Evolutionary conservation across 2,113 vertebrate species (phyloP), one percentile per base, ranked within the genome.

Genomic region (Plotosus lineatus): DNA sequence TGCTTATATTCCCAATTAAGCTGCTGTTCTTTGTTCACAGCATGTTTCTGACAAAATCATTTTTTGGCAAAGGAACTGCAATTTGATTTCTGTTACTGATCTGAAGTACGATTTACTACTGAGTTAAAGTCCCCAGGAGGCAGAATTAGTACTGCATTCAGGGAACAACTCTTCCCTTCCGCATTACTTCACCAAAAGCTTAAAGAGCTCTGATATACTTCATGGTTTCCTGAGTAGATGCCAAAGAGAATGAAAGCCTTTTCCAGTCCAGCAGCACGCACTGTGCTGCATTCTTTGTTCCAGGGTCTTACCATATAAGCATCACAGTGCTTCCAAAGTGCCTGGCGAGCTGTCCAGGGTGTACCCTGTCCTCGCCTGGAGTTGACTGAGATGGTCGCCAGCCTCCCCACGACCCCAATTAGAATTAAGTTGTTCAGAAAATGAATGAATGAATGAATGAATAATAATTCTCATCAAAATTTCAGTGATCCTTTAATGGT

Each of bases 131-230:
- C 6, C 53, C 26, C 2, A 66, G n/a, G 56, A 73, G 38, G 4
- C 11, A 73, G 48, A 48, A 53, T 72, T 78, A 58, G 17, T 46
- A 46, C 71, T 6, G 3, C n/a, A 36, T 58, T 71, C 53, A 58
- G 28, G 33, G 19, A 65, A 44, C n/a, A 86, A 38, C 51, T 77
- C 44, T 58, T 40, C 15, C 58, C 53, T 40, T 48, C 12, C 38
- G 61, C 15, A 19, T 84, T 69, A 75, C 36, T 33, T 46, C 48
- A 69, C 36, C 46, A 63, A 69, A 48, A 40, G 17, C 11, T 40
- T 63, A 73, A 68, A 50, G 60, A 42, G 10, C 50, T 84, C 75
- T 78, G 26, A 79, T 56, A 31, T 78, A 61, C 79, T 68, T 26
- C 72, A 44, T 44, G 3, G 28, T 65, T 79, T 75, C 73, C 73